Percentiles rank a stretch among this genome's conserved stretches.
phyloP scores from a whole-genome alignment of 1,140 invertebrate species.

The Heliconius eleuchia region DNA sequence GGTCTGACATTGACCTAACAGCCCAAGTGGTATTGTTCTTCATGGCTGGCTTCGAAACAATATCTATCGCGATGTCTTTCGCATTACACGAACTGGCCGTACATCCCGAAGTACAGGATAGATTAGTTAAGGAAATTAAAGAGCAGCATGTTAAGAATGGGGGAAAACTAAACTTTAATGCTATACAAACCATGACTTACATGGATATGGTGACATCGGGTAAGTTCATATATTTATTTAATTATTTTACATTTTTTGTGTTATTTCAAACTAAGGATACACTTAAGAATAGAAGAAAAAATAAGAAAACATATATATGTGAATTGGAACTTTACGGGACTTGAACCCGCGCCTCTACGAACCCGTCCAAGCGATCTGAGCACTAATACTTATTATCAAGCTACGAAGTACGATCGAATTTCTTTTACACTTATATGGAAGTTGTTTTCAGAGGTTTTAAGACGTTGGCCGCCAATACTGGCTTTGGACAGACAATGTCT shows the following conservation, averaged over 20 bases:
- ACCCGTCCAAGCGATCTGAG: too few relatives aligned
- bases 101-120: conserved; percentile 83
- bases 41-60: conserved; percentile 88
- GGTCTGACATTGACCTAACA: conserved; percentile 79
- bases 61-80: conserved; percentile 72
- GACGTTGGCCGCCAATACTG: conserved; percentile 81
- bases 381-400: too few relatives aligned
- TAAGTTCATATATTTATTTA: conserved; percentile 33
- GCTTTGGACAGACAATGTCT: conserved; percentile 78
- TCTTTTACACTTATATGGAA: background rate
- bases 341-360: too few relatives aligned
- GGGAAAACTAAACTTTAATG: conserved; percentile 77
- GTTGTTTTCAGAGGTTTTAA: conserved; percentile 78
- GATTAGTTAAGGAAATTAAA: conserved; percentile 82
- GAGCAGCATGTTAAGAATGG: conserved; percentile 57
- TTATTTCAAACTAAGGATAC: too few relatives aligned
- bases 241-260: too few relatives aligned
- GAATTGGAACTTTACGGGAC: too few relatives aligned
- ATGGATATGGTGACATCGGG: conserved; percentile 59
- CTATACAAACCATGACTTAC: conserved; percentile 29
- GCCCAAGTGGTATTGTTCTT: conserved; percentile 85
- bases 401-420: too few relatives aligned
- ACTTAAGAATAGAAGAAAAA: too few relatives aligned
- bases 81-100: conserved; percentile 73
- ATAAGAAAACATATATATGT: too few relatives aligned